Percentiles rank a stretch among this genome's conserved stretches.
phyloP scores from a whole-genome alignment of 2,797 vertebrate genomes.

The Xenops minutus region DNA sequence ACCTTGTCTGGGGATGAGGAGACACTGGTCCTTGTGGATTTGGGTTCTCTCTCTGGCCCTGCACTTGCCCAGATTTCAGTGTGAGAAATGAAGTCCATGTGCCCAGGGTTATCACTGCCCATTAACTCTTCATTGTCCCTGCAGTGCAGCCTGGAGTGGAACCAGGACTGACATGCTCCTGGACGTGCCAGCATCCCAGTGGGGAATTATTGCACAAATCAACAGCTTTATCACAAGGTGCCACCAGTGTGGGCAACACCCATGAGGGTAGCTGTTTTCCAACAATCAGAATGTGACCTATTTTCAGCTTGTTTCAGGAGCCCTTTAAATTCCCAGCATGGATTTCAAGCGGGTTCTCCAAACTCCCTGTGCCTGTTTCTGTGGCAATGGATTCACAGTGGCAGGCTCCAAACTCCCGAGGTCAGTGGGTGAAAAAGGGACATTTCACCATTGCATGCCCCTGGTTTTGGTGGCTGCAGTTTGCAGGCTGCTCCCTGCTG shows the following conservation, averaged over 20 bases:
- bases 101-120: background rate
- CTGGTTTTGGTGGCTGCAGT: background rate
- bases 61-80: background rate
- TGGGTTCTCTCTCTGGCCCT: background rate
- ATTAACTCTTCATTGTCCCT: slow-evolving; percentile 26
- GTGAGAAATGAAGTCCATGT: background rate
- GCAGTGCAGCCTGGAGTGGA: background rate
- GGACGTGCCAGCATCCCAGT: background rate
- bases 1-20: background rate
- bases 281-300: background rate
- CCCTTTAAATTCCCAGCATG: background rate
- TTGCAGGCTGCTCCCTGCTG: background rate
- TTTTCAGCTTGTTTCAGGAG: background rate
- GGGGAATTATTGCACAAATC: background rate
- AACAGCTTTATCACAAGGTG: slow-evolving; percentile 9
- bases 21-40: background rate
- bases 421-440: background rate
- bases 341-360: background rate
- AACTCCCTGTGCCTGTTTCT: too few relatives aligned
- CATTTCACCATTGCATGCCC: background rate
- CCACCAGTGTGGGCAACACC: slow-evolving; percentile 29
- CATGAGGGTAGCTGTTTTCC: background rate
- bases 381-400: background rate
- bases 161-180: background rate
- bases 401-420: background rate